Evolutionary conservation across 2,888 invertebrate species (phyloP).

Genomic region (Drosophila tanythrix): DNA sequence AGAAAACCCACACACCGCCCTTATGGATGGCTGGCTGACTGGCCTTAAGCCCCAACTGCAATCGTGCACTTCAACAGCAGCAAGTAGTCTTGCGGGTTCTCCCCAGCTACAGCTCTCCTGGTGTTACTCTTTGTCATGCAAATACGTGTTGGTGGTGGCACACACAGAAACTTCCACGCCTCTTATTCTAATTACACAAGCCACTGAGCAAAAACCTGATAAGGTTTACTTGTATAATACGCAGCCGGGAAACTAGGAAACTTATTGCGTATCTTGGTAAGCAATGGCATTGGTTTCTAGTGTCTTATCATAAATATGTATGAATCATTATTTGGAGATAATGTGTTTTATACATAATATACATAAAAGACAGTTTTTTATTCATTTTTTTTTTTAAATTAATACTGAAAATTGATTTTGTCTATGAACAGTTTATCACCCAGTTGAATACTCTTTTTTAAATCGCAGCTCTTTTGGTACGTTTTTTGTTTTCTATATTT

Average conservation of each 20-base stretch:
- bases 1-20: constrained; percentile 17
- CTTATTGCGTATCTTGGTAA: constrained; percentile 7
- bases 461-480: not conserved
- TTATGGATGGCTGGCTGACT: not conserved
- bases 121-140: constrained; percentile 50
- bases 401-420: not conserved
- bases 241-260: not conserved
- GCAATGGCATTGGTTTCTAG: not conserved
- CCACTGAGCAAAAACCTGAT: constrained; percentile 41
- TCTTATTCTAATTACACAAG: constrained; percentile 67
- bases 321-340: not conserved
- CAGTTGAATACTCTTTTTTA: too few species aligned
- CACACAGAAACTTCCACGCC: constrained; percentile 27
- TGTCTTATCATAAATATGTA: not conserved
- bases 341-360: not conserved
- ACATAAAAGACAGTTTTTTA: not conserved
- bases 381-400: not conserved
- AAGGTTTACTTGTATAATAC: constrained; percentile 29
- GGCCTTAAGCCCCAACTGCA: constrained; percentile 28
- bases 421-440: not conserved
- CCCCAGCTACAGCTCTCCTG: not conserved
- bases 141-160: constrained; percentile 39
- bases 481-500: not conserved
- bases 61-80: constrained; percentile 4
- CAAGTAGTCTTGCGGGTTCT: constrained; percentile 11